A percentile compares a stretch with the other conserved stretches of the same genome.
phyloP scores from a whole-genome alignment of 2,113 vertebrate genomes.

The Cricetomys ansorgei region DNA sequence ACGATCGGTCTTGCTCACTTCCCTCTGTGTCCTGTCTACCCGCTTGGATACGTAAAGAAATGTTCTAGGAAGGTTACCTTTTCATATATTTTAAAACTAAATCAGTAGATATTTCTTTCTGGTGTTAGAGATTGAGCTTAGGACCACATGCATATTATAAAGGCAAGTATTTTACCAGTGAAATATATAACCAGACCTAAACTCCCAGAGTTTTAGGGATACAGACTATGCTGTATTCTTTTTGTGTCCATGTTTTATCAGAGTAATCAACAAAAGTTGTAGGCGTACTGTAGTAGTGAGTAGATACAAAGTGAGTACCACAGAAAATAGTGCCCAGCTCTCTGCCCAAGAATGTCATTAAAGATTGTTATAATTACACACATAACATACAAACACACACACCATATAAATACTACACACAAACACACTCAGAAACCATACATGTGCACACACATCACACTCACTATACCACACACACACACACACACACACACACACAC shows the following conservation, averaged over 20 bases:
- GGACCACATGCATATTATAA: neutral
- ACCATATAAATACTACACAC: too few relatives aligned
- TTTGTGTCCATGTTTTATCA: neutral
- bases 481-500: neutral
- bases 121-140: neutral
- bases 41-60: conserved; percentile 26
- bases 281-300: neutral
- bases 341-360: conserved; percentile 4
- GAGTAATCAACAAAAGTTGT: neutral
- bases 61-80: conserved; percentile 28
- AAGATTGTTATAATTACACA: neutral
- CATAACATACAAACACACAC: too few relatives aligned
- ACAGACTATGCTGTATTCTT: neutral
- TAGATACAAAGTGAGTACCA: neutral
- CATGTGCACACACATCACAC: neutral
- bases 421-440: too few relatives aligned
- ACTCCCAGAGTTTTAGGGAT: neutral
- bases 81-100: neutral
- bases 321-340: neutral
- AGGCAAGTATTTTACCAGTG: neutral
- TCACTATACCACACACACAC: neutral
- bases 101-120: neutral
- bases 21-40: neutral
- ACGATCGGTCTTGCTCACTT: neutral
- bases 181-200: neutral